Conservation (phyloP, 2,113 vertebrate genomes). For the Cnemophilus loriae region DNA sequence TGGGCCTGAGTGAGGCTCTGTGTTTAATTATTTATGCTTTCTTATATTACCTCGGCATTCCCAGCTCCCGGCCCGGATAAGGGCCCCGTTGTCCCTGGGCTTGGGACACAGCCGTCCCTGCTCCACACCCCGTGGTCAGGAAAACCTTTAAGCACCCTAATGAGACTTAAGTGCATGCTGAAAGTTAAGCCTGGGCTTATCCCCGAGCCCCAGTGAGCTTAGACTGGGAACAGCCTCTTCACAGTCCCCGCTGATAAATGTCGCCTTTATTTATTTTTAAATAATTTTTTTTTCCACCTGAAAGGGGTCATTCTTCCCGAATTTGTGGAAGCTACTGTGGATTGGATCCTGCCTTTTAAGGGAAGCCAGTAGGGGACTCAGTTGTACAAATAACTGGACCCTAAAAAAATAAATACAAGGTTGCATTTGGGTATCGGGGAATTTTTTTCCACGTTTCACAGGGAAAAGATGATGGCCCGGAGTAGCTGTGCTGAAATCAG, state of each 20-base stretch:
- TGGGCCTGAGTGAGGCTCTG: conserved; percentile 17
- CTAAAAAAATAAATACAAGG: background rate
- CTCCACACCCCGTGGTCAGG: conserved; percentile 25
- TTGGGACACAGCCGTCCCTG: background rate
- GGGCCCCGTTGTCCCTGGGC: background rate
- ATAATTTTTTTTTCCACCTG: background rate
- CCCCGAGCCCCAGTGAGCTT: background rate
- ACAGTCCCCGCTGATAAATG: conserved; percentile 48
- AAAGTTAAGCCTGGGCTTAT: conserved; percentile 44
- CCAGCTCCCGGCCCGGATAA: conserved; percentile 9
- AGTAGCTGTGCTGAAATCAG: background rate
- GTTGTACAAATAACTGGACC: conserved; percentile 39
- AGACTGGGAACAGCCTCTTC: conserved; percentile 33
- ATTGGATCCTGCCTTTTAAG: conserved; percentile 30
- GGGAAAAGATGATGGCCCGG: background rate
- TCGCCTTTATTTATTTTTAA: conserved; percentile 40
- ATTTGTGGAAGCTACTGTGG: conserved; percentile 52
- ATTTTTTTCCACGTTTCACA: background rate
- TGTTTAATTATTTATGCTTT: conserved; percentile 56
- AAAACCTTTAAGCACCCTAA: conserved; percentile 54
- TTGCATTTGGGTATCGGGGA: background rate
- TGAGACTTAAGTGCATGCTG: conserved; percentile 60
- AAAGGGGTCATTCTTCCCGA: conserved; percentile 44
- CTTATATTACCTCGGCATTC: background rate
- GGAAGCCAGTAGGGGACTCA: conserved; percentile 43